Percentiles rank a stretch among this genome's conserved stretches.
Evolutionary conservation across 2,797 vertebrate species (phyloP).

Genomic region (Premnoplex brunnescens): DNA sequence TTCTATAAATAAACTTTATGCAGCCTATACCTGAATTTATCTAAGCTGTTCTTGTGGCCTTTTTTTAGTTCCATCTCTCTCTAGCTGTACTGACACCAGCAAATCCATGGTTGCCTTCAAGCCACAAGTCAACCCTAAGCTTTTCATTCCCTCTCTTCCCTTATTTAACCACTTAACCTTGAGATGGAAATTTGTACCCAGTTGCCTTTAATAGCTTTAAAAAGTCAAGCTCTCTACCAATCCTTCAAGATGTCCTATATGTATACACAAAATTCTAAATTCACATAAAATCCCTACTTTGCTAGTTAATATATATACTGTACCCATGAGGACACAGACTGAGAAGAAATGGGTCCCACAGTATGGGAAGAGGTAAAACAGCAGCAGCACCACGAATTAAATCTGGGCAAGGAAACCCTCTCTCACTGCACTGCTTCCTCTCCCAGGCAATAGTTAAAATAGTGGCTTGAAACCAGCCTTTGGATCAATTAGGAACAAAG

Average conservation of each 20-base stretch:
- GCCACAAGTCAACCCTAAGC: neutral
- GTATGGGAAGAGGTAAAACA: neutral
- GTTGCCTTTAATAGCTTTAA: neutral
- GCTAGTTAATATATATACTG: neutral
- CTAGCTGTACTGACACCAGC: neutral
- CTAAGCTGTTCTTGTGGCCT: neutral
- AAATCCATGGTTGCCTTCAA: neutral
- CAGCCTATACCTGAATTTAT: constrained; percentile 7
- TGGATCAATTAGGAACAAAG: neutral
- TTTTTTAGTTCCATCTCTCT: neutral
- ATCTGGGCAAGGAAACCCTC: neutral
- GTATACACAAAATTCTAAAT: neutral
- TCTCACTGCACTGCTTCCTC: neutral
- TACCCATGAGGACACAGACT: neutral
- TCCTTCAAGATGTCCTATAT: neutral
- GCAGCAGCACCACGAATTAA: neutral
- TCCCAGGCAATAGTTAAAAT: neutral
- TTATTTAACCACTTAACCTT: neutral
- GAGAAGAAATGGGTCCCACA: neutral
- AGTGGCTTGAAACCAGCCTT: neutral
- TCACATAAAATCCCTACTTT: neutral
- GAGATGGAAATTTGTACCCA: neutral
- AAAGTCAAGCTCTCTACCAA: neutral
- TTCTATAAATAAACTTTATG: constrained; percentile 31
- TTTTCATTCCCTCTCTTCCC: neutral